phyloP scores from a whole-genome alignment of 2,113 vertebrate genomes.

The Melospiza georgiana region DNA sequence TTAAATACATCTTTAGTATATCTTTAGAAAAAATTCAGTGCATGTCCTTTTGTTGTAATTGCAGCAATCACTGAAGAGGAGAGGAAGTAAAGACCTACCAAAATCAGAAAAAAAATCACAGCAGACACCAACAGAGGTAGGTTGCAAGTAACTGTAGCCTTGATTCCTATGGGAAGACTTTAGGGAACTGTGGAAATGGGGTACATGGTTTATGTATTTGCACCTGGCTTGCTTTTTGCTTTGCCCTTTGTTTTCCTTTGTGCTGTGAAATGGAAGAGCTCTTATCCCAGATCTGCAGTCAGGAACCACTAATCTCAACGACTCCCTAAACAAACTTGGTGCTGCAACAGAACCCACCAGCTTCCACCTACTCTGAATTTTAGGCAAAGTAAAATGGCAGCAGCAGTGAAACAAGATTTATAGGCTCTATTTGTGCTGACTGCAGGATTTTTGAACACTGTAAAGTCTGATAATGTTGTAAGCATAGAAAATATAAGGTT shows the following conservation, averaged over 20 bases:
- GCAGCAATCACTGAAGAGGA: constrained; percentile 92
- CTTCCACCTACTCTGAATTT: background rate
- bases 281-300: background rate
- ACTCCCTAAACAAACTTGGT: background rate
- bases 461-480: background rate
- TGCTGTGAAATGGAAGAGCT: background rate
- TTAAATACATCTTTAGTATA: background rate
- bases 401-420: background rate
- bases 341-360: background rate
- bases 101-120: constrained; percentile 89
- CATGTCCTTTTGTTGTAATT: constrained; percentile 44
- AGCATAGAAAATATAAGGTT: background rate
- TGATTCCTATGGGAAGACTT: background rate
- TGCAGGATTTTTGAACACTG: background rate
- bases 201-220: background rate
- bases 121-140: constrained; percentile 91
- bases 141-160: background rate
- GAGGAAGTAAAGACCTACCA: constrained; percentile 92
- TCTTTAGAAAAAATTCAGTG: background rate
- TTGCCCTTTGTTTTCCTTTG: background rate
- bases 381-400: background rate
- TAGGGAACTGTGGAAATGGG: background rate
- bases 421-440: background rate
- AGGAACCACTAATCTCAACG: background rate
- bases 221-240: background rate